Conservation (phyloP, 2,888 invertebrate genomes). For the Julus scandinavius region DNA sequence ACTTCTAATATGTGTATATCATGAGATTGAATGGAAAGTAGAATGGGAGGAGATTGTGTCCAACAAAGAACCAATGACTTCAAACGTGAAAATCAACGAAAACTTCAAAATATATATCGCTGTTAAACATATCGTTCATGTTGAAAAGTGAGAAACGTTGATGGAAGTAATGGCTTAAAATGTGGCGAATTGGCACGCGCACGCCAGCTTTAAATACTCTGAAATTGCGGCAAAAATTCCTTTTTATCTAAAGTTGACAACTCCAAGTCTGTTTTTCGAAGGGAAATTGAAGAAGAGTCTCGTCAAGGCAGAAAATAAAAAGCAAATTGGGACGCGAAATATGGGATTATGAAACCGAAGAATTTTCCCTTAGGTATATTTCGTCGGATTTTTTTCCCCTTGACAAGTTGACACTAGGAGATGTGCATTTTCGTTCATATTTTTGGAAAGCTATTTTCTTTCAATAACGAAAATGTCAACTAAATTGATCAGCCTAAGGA, state of each 20-base stretch:
- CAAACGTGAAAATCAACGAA: background rate
- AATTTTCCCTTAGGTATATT: background rate
- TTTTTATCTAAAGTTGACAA: slow-evolving; percentile 18
- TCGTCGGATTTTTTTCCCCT: background rate
- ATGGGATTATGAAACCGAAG: slow-evolving; percentile 43
- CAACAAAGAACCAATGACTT: background rate
- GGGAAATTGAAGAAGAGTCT: background rate
- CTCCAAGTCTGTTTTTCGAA: background rate
- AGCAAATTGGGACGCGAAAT: slow-evolving; percentile 33
- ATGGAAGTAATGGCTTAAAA: slow-evolving; percentile 22
- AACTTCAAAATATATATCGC: background rate
- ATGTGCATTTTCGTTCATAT: slow-evolving; percentile 4
- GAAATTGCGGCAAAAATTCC: background rate
- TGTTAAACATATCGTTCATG: slow-evolving; percentile 46
- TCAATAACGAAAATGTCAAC: slow-evolving; percentile 43
- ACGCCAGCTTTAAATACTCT: background rate
- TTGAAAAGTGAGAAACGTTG: slow-evolving; percentile 36
- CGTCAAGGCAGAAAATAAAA: background rate
- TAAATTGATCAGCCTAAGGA: slow-evolving; percentile 40
- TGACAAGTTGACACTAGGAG: slow-evolving; percentile 24
- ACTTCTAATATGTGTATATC: background rate
- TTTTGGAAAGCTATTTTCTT: slow-evolving; percentile 24
- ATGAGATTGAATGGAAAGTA: background rate
- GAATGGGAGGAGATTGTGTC: background rate
- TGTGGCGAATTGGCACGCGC: background rate